Conservation (phyloP, 2,888 invertebrate genomes). For the Callyntrura guangdongensis region DNA sequence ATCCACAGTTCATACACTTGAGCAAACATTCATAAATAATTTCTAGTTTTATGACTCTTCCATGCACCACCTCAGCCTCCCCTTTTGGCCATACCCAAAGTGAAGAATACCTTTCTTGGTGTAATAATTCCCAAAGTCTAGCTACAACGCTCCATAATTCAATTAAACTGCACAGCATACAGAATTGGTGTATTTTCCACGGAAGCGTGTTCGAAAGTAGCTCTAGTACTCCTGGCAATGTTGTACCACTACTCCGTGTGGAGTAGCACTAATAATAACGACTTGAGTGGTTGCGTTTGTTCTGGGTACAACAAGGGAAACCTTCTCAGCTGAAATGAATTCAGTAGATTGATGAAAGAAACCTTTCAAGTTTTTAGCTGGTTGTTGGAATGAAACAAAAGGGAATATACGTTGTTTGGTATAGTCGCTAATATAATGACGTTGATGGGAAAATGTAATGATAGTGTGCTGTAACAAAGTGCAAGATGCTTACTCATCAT, state of each 20-base stretch:
- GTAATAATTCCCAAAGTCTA: slow-evolving; percentile 30
- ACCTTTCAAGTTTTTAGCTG: not conserved
- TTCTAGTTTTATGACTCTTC: slow-evolving; percentile 49
- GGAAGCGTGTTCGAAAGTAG: not conserved
- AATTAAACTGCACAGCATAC: not conserved
- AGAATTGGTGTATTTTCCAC: not conserved
- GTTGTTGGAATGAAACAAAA: slow-evolving; percentile 36
- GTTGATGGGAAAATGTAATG: slow-evolving; percentile 7
- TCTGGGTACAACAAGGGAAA: slow-evolving; percentile 15
- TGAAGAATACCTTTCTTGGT: not conserved
- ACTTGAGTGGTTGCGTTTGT: not conserved
- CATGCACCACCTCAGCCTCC: not conserved
- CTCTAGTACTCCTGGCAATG: not conserved
- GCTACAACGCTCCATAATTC: not conserved
- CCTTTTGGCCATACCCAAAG: slow-evolving; percentile 23
- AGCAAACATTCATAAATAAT: slow-evolving; percentile 63
- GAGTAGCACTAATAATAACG: slow-evolving; percentile 24
- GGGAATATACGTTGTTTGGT: not conserved
- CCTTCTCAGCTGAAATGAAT: not conserved
- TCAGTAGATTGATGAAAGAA: slow-evolving; percentile 1
- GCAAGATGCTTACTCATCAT: slow-evolving; percentile 1
- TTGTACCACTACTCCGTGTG: not conserved
- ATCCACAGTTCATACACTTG: slow-evolving; percentile 58
- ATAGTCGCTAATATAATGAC: not conserved
- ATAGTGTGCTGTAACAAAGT: slow-evolving; percentile 27